Evolutionary conservation across 2,113 vertebrate species (phyloP), one percentile per base, ranked within the genome.

Genomic region (Pangasianodon gigas): DNA sequence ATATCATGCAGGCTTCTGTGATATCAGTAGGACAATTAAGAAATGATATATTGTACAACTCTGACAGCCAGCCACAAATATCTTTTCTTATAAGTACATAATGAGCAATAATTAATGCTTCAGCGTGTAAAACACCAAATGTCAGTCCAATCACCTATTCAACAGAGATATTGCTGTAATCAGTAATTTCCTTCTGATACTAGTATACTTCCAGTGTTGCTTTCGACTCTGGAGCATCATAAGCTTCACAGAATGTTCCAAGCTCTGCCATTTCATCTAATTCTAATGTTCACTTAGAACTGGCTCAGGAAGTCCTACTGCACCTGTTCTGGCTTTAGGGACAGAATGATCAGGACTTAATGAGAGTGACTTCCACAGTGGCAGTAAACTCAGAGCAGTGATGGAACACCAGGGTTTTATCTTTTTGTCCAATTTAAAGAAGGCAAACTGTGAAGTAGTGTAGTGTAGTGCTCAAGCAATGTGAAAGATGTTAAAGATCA

Each of bases 261-360:
- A 51, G 48, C n/a, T 18, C 11, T 11, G 32, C 24, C 29, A 41
- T 71, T 88, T 46, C 52, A 77, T 51, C 82, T 84, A 32, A 88
- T 26, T 19, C 51, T 67, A 88, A 71, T 71, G 87, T 60, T 75
- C 65, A 60, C 41, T 69, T 19, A 24, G 44, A 75, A 51, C 14
- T 58, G 82, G 41, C 41, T 84, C 87, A 88, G 62, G 46, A 60
- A 62, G 56, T 84, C 67, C 32, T 86, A 4, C 62, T 32, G 62
- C 16, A 86, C 41, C 84, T 60, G 56, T 37, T 84, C 56, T 24
- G 56, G 56, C 37, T 51, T 87, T 74, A 51, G 74, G 54, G 37
- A 46, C 74, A 48, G 11, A 54, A 54, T n/a, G 69, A 75, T 58
- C 75, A 65, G 44, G 52, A 21, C 71, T 11, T 60, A 79, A 87